Evolutionary conservation across 2,888 invertebrate species (phyloP), one percentile per base, ranked within the genome.

Genomic region (Cryptosula pallasiana): DNA sequence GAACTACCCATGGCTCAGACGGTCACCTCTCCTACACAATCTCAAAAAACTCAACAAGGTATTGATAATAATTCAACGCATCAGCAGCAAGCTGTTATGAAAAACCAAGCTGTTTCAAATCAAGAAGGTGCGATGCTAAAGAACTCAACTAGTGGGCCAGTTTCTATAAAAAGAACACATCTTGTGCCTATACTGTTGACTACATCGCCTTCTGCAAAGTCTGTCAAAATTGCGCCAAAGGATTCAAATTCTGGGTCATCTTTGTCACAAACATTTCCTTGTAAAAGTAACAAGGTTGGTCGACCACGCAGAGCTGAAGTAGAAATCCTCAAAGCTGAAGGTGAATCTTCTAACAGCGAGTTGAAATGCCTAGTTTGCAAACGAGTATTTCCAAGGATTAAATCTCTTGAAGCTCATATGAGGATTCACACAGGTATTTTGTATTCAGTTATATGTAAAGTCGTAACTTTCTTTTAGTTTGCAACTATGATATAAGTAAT

Each of bases 361-460:
- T 91, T 91, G 76, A 90, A 90, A 80, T 91, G 91, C 82, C 87
- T 87, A 71, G 89, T 87, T 78, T 91, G 91, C 83, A 88, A 88
- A 76, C 85, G 91, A 73, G 90, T 91, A 29, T 91, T 91, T 81
- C 91, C 91, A 0, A 85, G 91, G 76, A 91, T 91, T 80, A 91
- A 91, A 83, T 90, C 90, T 13, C 86, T 91, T 0, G 90, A 91
- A 81, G 91, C 91, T 29, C 86, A 86, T 76, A 78, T 86, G 76
- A 78, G 86, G 74, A 86, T 85, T 0, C 86, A 86, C 74, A 86
- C 86, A 77, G 85, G 85, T 85, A 77, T 71, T 71, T 69, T n/a
- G 25, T 2, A 89, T 29, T 25, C 20, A 5, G 9, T 45, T 9
- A 45, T 13, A 45, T 45, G 45, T 45, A 20, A 20, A 45, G 45